These are phyloP conservation scores for Anguilla obscura DNA, from an alignment of 2,797 vertebrate species.

Conservation along the genomic window DNA sequence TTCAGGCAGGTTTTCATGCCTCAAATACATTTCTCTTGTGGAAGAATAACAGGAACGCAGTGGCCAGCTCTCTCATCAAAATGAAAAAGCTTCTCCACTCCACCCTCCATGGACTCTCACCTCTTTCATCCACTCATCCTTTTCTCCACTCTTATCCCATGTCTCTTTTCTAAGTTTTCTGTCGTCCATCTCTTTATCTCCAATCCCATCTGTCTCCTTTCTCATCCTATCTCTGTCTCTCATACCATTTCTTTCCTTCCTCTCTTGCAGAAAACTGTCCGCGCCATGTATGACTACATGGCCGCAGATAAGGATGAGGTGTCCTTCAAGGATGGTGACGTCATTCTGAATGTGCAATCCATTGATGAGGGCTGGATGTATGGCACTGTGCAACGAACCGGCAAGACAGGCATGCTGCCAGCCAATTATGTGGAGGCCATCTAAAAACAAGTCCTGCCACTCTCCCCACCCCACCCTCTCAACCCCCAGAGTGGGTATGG, in stretches of 20 bases:
- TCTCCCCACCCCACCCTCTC: neutral
- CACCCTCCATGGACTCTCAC: neutral
- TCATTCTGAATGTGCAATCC: slow-evolving; percentile 92
- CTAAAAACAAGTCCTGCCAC: slow-evolving; percentile 59
- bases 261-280: slow-evolving; percentile 83
- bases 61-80: neutral
- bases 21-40: neutral
- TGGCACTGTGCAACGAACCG: slow-evolving; percentile 93
- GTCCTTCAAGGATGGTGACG: slow-evolving; percentile 93
- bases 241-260: neutral
- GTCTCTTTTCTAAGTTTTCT: neutral
- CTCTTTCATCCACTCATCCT: no score
- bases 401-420: slow-evolving; percentile 95
- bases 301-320: slow-evolving; percentile 91
- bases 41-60: neutral
- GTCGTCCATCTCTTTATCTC: neutral
- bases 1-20: neutral
- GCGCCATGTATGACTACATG: slow-evolving; percentile 93
- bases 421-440: slow-evolving; percentile 95
- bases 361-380: slow-evolving; percentile 99
- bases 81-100: neutral
- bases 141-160: neutral
- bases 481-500: slow-evolving; percentile 49
- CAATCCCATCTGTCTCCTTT: neutral
- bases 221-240: neutral